Evolutionary conservation across 2,797 vertebrate genomes (phyloP), one percentile per base, ranked within the genome.

Genomic region (Haliaeetus vocifer): DNA sequence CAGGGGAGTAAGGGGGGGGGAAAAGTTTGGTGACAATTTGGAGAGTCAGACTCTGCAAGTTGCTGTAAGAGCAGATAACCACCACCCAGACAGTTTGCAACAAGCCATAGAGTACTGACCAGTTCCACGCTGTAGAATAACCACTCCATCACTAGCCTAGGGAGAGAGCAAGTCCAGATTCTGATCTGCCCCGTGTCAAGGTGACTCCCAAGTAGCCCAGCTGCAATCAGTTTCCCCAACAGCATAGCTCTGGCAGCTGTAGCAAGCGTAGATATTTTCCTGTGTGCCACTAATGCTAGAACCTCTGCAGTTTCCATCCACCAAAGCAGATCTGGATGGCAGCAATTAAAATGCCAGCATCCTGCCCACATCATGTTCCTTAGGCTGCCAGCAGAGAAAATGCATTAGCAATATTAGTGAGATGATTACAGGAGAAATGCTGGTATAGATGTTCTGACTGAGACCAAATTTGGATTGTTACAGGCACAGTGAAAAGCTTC

Each of bases 391-490:
- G 86, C 58, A 80, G 38, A 68, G 42, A 68, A 62, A 45, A 5
- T 2, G 16, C 75, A 50, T 26, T 0, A 62, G 55, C 12, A 52
- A 1, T 3, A 33, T 13, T 1, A 52, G 70, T 1, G 76, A 75
- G 71, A 19, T 8, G 18, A 4, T 59, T 8, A 4, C 10, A 38
- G 62, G 45, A 70, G 42, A 74, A 67, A 83, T 2, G 13, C 49
- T 56, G n/a, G 4, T 9, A 2, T 2, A 31, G 67, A 61, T 26
- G 33, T 37, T 50, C n/a, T 44, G 35, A 42, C 49, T 20, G 47
- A 85, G 55, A 59, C 28, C 28, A 63, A 50, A 33, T 1, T 16
- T 13, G 25, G 25, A 22, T 62, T 38, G 22, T 20, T 58, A 18
- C 4, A 59, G 72, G 37, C 35, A 79, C 40, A 83, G 45, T 28